phyloP scores from a whole-genome alignment of 2,797 vertebrate genomes.

The Syncerus caffer region DNA sequence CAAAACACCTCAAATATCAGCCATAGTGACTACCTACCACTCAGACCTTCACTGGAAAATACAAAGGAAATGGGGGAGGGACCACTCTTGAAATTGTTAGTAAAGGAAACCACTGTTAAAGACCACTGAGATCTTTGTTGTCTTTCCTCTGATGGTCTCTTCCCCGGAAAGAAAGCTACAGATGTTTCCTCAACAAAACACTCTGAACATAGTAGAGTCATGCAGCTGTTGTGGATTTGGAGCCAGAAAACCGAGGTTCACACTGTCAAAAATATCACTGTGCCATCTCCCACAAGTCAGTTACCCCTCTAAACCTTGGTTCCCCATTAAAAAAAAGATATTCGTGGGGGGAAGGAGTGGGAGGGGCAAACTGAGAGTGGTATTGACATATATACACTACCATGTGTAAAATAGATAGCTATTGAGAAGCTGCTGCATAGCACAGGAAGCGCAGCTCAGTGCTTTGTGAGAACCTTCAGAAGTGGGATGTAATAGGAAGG shows the following conservation, averaged over 20 bases:
- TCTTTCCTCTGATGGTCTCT: background rate
- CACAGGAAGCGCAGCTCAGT: background rate
- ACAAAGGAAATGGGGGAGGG: background rate
- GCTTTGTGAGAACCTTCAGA: background rate
- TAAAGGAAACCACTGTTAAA: background rate
- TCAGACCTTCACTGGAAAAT: background rate
- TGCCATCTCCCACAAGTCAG: background rate
- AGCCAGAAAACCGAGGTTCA: background rate
- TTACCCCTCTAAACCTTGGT: background rate
- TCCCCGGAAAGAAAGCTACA: constrained; percentile 5
- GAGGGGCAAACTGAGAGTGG: background rate
- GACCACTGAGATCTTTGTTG: background rate
- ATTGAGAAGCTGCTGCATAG: background rate
- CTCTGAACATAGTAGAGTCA: background rate
- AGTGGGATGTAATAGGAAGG: background rate
- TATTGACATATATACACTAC: background rate
- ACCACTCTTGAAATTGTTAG: background rate
- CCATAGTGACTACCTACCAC: background rate
- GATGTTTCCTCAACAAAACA: constrained; percentile 44
- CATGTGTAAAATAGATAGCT: background rate
- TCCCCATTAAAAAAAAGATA: background rate
- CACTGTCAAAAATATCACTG: too few relatives aligned
- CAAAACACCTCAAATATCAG: background rate
- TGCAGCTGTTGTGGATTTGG: background rate
- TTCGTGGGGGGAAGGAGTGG: background rate